Evolutionary conservation across 2,888 invertebrate species (phyloP).

Genomic region (Thymelicus acteon): DNA sequence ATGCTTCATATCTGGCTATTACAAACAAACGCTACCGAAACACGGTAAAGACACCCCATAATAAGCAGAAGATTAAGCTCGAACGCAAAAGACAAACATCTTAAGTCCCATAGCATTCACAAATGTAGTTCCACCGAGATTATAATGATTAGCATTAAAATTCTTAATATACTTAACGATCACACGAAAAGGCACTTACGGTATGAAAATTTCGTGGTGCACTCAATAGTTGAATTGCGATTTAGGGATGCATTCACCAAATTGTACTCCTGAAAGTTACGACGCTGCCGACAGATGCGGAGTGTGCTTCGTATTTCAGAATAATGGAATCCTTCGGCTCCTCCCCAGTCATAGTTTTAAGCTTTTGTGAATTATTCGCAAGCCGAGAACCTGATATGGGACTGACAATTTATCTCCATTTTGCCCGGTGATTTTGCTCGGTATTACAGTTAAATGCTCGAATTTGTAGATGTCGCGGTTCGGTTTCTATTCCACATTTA

Average conservation of each 20-base stretch:
- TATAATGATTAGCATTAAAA: neutral
- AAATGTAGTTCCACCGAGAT: neutral
- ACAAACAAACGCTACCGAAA: no score
- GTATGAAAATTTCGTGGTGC: constrained; percentile 73
- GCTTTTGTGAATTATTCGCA: constrained; percentile 37
- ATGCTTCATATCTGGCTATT: no score
- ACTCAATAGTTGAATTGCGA: constrained; percentile 68
- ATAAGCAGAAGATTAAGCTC: no score
- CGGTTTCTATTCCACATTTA: constrained; percentile 15
- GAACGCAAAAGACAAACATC: no score
- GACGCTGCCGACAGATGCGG: constrained; percentile 41
- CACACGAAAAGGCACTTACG: constrained; percentile 55
- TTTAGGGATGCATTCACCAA: constrained; percentile 71
- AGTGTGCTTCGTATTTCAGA: constrained; percentile 37
- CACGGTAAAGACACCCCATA: no score
- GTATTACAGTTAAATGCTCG: constrained; percentile 30
- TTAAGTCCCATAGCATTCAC: no score
- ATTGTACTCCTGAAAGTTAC: constrained; percentile 55
- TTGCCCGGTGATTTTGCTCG: constrained; percentile 32
- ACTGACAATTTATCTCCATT: constrained; percentile 38
- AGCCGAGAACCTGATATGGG: constrained; percentile 34
- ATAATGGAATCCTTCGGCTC: constrained; percentile 36
- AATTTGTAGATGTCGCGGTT: constrained; percentile 30
- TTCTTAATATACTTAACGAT: constrained; percentile 12
- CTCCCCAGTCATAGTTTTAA: constrained; percentile 35